A percentile compares a stretch with the other conserved stretches of the same genome.
Evolutionary conservation across 2,888 invertebrate genomes (phyloP).

Genomic region (Pseudococcus viburni): DNA sequence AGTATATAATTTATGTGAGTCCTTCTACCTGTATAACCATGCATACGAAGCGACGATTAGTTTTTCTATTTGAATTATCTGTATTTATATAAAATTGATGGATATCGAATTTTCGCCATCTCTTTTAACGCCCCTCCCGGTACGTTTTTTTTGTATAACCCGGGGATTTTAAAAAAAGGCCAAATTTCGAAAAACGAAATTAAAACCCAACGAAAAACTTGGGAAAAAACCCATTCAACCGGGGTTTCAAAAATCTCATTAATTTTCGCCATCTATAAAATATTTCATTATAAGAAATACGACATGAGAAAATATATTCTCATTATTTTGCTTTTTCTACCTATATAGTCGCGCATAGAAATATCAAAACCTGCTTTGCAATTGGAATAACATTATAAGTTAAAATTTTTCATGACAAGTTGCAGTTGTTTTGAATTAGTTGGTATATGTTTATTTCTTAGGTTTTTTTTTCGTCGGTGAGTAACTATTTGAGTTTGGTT

Average conservation of each 20-base stretch:
- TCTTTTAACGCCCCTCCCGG: not conserved
- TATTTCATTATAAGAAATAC: constrained; percentile 21
- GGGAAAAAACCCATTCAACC: not conserved
- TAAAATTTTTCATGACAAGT: constrained; percentile 46
- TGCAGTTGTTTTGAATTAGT: constrained; percentile 51
- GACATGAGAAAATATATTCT: constrained; percentile 52
- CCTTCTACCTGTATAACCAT: not conserved
- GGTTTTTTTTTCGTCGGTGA: not conserved
- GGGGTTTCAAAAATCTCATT: constrained; percentile 4
- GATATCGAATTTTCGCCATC: not conserved
- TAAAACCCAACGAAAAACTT: not conserved
- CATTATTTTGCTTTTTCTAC: constrained; percentile 32
- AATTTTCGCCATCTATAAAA: constrained; percentile 18
- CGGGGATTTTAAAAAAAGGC: not conserved
- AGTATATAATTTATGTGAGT: not conserved
- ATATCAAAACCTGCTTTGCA: constrained; percentile 39
- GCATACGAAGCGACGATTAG: not conserved
- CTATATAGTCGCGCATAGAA: not conserved
- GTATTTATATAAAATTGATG: not conserved
- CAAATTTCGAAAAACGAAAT: not conserved
- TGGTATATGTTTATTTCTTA: not conserved
- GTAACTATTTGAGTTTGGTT: constrained; percentile 44
- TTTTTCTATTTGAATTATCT: constrained; percentile 12
- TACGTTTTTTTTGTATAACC: not conserved
- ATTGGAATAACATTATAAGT: constrained; percentile 49